Conservation (phyloP, 2,888 invertebrate genomes). For the Xanthia icteritia region DNA sequence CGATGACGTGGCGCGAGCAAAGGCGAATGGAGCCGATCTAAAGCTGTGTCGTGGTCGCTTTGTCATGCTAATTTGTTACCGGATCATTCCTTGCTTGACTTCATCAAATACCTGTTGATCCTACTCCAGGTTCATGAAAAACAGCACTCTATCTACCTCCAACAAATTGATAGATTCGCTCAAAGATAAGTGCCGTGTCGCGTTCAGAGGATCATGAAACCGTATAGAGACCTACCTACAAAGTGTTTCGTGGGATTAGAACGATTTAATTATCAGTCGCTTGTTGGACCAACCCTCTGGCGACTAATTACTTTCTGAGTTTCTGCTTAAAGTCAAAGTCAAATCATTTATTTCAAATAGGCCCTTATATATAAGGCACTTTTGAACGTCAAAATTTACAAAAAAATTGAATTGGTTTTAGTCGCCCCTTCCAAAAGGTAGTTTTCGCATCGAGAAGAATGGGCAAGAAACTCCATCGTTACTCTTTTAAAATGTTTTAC, state of each 20-base stretch:
- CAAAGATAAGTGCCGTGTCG: conserved; percentile 36
- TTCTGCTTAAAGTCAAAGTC: not conserved
- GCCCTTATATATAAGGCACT: no score
- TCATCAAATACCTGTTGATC: conserved; percentile 74
- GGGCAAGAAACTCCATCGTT: no score
- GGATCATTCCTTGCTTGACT: conserved; percentile 69
- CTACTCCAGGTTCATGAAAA: conserved; percentile 48
- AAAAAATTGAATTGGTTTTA: no score
- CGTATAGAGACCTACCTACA: conserved; percentile 19
- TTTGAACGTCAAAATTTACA: no score
- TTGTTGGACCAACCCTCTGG: conserved; percentile 29
- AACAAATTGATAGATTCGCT: conserved; percentile 47
- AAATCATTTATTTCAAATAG: no score
- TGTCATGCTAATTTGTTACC: conserved; percentile 78
- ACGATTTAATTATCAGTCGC: conserved; percentile 47
- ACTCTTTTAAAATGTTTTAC: no score
- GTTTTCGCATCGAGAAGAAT: no score
- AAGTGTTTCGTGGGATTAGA: conserved; percentile 38
- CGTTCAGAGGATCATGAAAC: conserved; percentile 18
- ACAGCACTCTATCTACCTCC: conserved; percentile 33
- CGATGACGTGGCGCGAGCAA: conserved; percentile 61
- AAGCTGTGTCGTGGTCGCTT: conserved; percentile 68
- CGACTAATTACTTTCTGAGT: conserved; percentile 47
- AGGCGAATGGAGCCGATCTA: conserved; percentile 57
- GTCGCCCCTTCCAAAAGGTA: no score